Percentiles rank a stretch among this genome's conserved stretches.
phyloP scores from a whole-genome alignment of 2,113 vertebrate species.

The Addax nasomaculatus region DNA sequence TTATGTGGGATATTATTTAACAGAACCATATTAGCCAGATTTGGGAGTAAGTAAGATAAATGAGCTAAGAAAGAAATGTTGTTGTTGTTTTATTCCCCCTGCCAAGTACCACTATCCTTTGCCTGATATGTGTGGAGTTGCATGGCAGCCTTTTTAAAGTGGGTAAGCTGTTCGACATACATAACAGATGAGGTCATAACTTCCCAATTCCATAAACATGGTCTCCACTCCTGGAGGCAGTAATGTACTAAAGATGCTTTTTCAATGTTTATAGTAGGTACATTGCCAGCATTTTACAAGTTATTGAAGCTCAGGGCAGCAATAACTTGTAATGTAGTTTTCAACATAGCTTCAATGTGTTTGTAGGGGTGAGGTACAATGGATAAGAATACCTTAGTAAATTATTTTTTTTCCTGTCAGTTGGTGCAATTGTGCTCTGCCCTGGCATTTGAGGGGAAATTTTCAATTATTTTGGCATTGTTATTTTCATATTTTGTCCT shows the following conservation, averaged over 20 bases:
- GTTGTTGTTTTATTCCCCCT: background rate
- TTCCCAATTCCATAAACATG: constrained; percentile 62
- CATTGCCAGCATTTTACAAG: constrained; percentile 59
- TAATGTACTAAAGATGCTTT: constrained; percentile 59
- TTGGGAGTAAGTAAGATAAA: background rate
- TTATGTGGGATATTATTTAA: constrained; percentile 25
- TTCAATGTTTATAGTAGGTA: constrained; percentile 62
- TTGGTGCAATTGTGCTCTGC: background rate
- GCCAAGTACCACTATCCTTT: background rate
- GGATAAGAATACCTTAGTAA: constrained; percentile 47
- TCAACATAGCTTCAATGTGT: constrained; percentile 58
- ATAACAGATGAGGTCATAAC: constrained; percentile 67
- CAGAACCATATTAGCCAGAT: background rate
- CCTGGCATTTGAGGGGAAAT: background rate
- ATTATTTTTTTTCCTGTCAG: constrained; percentile 51
- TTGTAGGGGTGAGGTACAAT: constrained; percentile 50
- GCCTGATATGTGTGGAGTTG: background rate
- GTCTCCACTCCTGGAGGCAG: constrained; percentile 59
- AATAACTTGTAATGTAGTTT: constrained; percentile 72
- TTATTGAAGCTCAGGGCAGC: constrained; percentile 68
- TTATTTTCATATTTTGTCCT: constrained; percentile 13
- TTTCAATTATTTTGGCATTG: background rate
- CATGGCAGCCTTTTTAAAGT: background rate
- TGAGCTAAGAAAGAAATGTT: background rate
- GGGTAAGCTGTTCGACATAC: constrained; percentile 30